A percentile compares a stretch with the other conserved stretches of the same genome.
These are phyloP conservation scores for Sclerodermus sp. DNA, from an alignment of 2,888 invertebrate species.

Conservation along the genomic window DNA sequence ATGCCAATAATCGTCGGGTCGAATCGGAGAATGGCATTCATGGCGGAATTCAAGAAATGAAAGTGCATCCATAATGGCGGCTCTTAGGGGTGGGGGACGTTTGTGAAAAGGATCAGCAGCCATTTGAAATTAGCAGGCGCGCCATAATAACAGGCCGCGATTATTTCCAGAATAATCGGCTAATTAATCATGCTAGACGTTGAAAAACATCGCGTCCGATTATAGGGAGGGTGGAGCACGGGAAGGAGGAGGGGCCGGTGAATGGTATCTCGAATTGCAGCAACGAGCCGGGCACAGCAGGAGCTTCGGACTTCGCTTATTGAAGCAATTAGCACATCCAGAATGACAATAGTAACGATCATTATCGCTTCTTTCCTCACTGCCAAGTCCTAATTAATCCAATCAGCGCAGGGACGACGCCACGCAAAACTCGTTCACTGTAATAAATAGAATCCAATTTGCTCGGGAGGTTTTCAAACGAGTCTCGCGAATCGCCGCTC, in stretches of 20 bases:
- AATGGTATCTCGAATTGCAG: conserved; percentile 2
- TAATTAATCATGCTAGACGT: too few species aligned
- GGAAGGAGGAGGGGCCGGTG: neutral
- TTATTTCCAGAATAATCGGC: too few species aligned
- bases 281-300: neutral
- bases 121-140: too few species aligned
- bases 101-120: too few species aligned
- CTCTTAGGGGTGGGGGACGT: too few species aligned
- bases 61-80: too few species aligned
- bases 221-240: neutral
- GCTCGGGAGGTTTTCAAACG: too few species aligned
- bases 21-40: too few species aligned
- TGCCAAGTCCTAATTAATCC: conserved; percentile 2
- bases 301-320: conserved; percentile 2
- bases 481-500: too few species aligned
- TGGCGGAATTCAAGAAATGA: too few species aligned
- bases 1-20: too few species aligned
- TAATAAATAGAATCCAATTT: neutral
- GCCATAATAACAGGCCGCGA: too few species aligned
- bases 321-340: conserved; percentile 6
- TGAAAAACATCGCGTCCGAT: neutral
- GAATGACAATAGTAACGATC: conserved; percentile 5
- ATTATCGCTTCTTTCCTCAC: neutral
- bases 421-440: neutral
- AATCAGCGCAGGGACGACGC: neutral